These are phyloP conservation scores for Pungitius pungitius DNA, from an alignment of 2,113 vertebrate species.

Conservation along the genomic window DNA sequence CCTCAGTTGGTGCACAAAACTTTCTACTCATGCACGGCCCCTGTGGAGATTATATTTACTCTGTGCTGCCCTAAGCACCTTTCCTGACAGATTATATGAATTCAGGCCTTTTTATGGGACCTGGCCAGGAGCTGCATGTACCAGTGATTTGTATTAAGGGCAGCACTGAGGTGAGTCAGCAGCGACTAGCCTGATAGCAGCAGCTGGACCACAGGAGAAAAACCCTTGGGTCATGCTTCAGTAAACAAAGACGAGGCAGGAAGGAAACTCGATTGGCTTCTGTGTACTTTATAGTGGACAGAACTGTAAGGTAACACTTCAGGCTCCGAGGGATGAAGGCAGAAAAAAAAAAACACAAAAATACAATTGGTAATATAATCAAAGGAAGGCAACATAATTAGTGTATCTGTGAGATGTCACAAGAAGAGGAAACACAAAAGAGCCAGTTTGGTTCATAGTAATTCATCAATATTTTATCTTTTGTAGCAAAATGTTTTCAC, in stretches of 20 bases:
- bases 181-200: constrained; percentile 67
- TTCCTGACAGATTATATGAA: constrained; percentile 79
- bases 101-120: constrained; percentile 74
- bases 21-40: constrained; percentile 42
- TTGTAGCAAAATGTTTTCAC: constrained; percentile 83
- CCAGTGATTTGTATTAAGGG: constrained; percentile 77
- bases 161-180: constrained; percentile 74
- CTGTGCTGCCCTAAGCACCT: constrained; percentile 73
- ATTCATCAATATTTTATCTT: constrained; percentile 80
- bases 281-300: not conserved
- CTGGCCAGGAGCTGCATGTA: constrained; percentile 71
- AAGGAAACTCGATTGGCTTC: constrained; percentile 25
- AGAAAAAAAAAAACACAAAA: not conserved
- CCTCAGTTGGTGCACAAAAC: constrained; percentile 45
- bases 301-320: not conserved
- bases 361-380: constrained; percentile 18
- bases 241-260: constrained; percentile 52
- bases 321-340: not conserved
- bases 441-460: constrained; percentile 72
- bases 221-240: constrained; percentile 45
- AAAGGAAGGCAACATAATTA: not conserved
- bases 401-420: not conserved
- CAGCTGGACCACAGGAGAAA: constrained; percentile 63
- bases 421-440: constrained; percentile 61
- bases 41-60: constrained; percentile 73